Evolutionary conservation across 2,888 invertebrate genomes (phyloP).

Genomic region (Halictus quadricinctus): DNA sequence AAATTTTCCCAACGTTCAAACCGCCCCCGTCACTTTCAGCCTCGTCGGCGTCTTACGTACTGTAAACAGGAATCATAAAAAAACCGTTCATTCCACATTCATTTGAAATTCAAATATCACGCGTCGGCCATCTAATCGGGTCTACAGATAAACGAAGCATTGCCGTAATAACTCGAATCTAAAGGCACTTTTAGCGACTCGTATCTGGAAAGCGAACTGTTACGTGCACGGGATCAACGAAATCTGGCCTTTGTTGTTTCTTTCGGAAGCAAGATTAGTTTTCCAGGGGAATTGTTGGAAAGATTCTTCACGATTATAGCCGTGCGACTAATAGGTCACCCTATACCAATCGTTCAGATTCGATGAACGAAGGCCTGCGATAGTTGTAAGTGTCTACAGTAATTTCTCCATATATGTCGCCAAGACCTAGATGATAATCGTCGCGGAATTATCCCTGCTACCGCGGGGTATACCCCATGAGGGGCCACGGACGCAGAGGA

Average conservation of each 20-base stretch:
- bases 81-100: neutral
- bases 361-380: neutral
- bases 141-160: conserved; percentile 10
- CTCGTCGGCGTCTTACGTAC: neutral
- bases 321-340: neutral
- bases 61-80: neutral
- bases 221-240: conserved; percentile 14
- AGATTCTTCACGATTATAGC: neutral
- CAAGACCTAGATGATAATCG: too few relatives aligned
- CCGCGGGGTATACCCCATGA: too few relatives aligned
- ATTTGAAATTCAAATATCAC: conserved; percentile 26
- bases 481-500: too few relatives aligned
- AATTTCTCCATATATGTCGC: too few relatives aligned
- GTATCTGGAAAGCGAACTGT: neutral
- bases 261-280: neutral
- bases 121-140: conserved; percentile 12
- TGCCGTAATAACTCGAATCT: conserved; percentile 12
- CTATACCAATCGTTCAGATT: neutral
- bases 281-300: neutral
- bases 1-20: conserved; percentile 18
- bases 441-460: too few relatives aligned
- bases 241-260: neutral
- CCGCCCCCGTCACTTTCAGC: neutral
- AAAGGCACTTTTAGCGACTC: neutral
- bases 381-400: too few relatives aligned